Conservation (phyloP, 2,113 vertebrate species). For the Otocyon megalotis region DNA sequence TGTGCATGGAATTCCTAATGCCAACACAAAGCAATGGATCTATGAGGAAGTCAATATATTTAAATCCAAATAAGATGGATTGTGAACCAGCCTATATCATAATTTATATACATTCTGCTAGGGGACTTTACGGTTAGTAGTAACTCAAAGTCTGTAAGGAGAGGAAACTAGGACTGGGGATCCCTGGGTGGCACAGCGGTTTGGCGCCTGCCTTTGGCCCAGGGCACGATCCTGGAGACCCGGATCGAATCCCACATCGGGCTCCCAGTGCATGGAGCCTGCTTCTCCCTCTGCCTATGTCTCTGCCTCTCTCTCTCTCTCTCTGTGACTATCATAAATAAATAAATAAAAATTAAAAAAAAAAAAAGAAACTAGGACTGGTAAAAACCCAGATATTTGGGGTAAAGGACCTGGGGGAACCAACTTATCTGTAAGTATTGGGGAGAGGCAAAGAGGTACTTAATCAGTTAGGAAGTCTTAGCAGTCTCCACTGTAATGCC, state of each 20-base stretch:
- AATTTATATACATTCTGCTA: not conserved
- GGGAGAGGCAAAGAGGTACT: not conserved
- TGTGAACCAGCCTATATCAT: not conserved
- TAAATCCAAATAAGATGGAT: conserved; percentile 35
- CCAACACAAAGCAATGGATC: not conserved
- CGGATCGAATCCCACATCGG: too few relatives aligned
- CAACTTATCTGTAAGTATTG: not conserved
- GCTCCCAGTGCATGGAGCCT: too few relatives aligned
- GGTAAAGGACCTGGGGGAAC: not conserved
- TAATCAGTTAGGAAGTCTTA: not conserved
- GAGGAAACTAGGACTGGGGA: not conserved
- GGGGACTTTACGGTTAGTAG: not conserved
- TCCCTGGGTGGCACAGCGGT: too few relatives aligned
- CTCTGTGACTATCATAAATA: too few relatives aligned
- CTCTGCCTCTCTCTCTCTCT: too few relatives aligned
- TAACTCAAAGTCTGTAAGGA: not conserved
- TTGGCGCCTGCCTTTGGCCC: too few relatives aligned
- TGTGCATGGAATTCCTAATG: not conserved
- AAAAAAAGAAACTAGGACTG: not conserved
- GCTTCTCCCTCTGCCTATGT: too few relatives aligned
- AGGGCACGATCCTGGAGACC: too few relatives aligned
- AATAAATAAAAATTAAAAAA: too few relatives aligned
- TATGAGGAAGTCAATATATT: not conserved
- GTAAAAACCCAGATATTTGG: not conserved
- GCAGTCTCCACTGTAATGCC: not conserved